Evolutionary conservation across 2,113 vertebrate species (phyloP), one percentile per base, ranked within the genome.

Genomic region (Lophochroa leadbeateri): DNA sequence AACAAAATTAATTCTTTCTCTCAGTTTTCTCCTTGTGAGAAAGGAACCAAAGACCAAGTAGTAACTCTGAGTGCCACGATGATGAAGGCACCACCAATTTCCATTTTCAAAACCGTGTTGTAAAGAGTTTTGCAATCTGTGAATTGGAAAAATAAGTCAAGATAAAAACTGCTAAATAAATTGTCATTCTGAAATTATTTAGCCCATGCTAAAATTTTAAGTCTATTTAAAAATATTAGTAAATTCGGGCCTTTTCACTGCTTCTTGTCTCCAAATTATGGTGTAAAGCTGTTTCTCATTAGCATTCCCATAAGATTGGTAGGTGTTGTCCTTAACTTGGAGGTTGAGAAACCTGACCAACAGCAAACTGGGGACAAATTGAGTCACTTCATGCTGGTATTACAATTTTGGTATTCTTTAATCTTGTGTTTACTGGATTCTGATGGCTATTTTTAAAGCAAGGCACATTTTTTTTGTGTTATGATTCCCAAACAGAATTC

Each of bases 231-330:
- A 49, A 83, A 46, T 28, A 23, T 43, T 41, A 53, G 8, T 47
- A 60, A 60, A 44, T 47, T 50, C 18, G 41, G 19, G 11, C 10
- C 14, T 57, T 64, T 71, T 64, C n/a, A 41, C 25, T 57, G 55
- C 11, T 60, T 60, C 7, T 20, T 77, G 27, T 82, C 39, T 60
- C 16, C n/a, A 43, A 90, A 77, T 27, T 7, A n/a, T 52, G 25
- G 29, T 33, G 35, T 35, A 50, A 6, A 21, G 44, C 8, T 77
- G 33, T 35, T 39, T 64, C 49, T 76, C 12, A 4, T 28, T 58
- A 49, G 20, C 0, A 2, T 27, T 8, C 19, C 14, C 2, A 0
- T 47, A 88, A 60, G 50, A 33, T n/a, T 31, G 6, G 10, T 60
- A 27, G 18, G 12, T 65, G 17, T 9, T 52, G 11, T 78, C 46